Percentiles rank a stretch among this genome's conserved stretches.
phyloP scores from a whole-genome alignment of 2,113 vertebrate species.

The Ictidomys tridecemlineatus region DNA sequence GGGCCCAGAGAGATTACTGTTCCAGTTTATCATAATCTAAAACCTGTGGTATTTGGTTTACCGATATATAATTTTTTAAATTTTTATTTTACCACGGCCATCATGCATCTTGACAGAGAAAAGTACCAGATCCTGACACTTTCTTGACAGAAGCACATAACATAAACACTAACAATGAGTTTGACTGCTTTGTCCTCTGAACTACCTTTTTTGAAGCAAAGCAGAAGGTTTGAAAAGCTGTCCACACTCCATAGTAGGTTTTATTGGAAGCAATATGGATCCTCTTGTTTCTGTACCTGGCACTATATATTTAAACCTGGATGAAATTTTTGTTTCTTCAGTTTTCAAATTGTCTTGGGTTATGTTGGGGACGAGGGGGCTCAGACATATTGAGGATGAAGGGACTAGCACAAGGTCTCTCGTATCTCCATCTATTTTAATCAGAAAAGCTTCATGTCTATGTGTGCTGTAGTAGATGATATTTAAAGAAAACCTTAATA shows the following conservation, averaged over 20 bases:
- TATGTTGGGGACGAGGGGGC: fast-evolving
- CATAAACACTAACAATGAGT: not conserved
- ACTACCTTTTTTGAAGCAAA: not conserved
- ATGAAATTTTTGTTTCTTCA: not conserved
- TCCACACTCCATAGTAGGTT: not conserved
- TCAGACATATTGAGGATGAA: not conserved
- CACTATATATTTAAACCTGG: not conserved
- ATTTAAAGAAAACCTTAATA: not conserved
- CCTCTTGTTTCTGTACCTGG: not conserved
- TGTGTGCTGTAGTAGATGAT: not conserved
- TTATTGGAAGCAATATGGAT: not conserved
- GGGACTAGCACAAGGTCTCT: fast-evolving
- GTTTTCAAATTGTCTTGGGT: not conserved
- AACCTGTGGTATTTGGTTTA: not conserved
- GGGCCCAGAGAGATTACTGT: not conserved
- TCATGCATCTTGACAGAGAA: not conserved
- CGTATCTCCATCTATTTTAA: not conserved
- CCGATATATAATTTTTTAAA: not conserved
- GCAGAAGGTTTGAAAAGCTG: not conserved
- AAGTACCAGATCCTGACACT: not conserved
- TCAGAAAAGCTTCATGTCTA: not conserved
- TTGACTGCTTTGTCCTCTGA: not conserved
- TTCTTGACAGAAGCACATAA: not conserved
- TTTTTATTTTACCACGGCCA: not conserved
- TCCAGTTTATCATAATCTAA: not conserved